A percentile compares a stretch with the other conserved stretches of the same genome.
These are phyloP conservation scores for Drosophila robusta DNA, from an alignment of 2,888 invertebrate genomes.

Conservation along the genomic window DNA sequence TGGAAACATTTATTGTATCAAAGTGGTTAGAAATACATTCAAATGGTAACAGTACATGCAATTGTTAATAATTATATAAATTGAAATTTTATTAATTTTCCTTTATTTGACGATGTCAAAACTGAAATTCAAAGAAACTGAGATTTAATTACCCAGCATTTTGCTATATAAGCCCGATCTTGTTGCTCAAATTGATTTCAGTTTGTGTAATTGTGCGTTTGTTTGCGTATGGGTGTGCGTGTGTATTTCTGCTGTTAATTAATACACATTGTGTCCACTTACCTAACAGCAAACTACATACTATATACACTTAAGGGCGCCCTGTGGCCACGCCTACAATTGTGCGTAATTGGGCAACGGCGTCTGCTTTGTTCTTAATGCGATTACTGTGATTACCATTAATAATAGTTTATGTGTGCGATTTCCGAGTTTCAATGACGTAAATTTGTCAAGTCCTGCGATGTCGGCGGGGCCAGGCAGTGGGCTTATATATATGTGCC, in stretches of 20 bases:
- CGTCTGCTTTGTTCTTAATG: conserved; percentile 39
- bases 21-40: too few relatives aligned
- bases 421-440: conserved; percentile 48
- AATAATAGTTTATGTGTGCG: conserved; percentile 45
- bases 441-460: conserved; percentile 41
- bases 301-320: conserved; percentile 15
- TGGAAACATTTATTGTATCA: too few relatives aligned
- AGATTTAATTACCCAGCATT: not conserved
- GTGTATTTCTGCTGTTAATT: conserved; percentile 39
- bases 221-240: conserved; percentile 2
- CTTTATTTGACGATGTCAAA: not conserved
- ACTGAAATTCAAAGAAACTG: not conserved
- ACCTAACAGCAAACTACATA: conserved; percentile 31
- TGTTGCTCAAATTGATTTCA: conserved; percentile 49
- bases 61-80: too few relatives aligned
- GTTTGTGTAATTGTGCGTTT: not conserved
- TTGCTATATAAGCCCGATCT: not conserved
- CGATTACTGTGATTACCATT: conserved; percentile 56
- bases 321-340: conserved; percentile 16
- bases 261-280: conserved; percentile 51
- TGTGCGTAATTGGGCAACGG: conserved; percentile 44
- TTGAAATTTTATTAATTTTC: too few relatives aligned
- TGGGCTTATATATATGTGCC: not conserved
- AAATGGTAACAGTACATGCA: too few relatives aligned
- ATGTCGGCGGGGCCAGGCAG: not conserved